phyloP scores from a whole-genome alignment of 2,888 invertebrate genomes.

The Drosophila austrosaltans region DNA sequence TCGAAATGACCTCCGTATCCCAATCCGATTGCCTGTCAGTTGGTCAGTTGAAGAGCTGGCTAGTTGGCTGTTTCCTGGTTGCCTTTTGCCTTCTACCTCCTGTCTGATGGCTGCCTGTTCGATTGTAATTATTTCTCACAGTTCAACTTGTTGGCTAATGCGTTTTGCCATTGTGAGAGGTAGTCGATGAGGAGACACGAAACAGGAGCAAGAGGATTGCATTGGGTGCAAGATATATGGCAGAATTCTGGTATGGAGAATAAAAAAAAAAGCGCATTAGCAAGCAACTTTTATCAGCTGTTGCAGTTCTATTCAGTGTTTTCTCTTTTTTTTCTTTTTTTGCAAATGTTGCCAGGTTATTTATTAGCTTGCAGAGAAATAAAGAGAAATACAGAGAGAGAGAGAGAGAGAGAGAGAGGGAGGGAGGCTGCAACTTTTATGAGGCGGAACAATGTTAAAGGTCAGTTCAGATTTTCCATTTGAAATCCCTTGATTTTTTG shows the following conservation, averaged over 20 bases:
- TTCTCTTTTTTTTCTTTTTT: not conserved
- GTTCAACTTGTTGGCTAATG: constrained; percentile 66
- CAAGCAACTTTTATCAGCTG: constrained; percentile 54
- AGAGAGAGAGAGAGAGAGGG: not conserved
- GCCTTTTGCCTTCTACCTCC: not conserved
- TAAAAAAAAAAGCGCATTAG: constrained; percentile 52
- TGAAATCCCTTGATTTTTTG: not conserved
- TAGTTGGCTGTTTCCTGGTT: constrained; percentile 57
- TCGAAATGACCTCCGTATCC: not conserved
- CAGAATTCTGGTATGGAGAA: constrained; percentile 50
- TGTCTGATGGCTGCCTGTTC: constrained; percentile 37
- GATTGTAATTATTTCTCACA: constrained; percentile 67
- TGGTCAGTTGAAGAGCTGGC: constrained; percentile 49
- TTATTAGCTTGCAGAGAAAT: constrained; percentile 30
- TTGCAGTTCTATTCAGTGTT: constrained; percentile 25
- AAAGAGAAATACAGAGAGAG: not conserved
- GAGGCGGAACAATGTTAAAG: constrained; percentile 2
- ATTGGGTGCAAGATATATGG: not conserved
- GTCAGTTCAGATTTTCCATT: constrained; percentile 1
- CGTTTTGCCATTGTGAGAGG: constrained; percentile 41
- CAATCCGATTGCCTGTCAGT: constrained; percentile 24
- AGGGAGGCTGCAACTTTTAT: constrained; percentile 1
- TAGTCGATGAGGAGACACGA: not conserved
- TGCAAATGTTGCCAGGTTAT: constrained; percentile 41
- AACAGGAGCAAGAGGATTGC: not conserved